These are phyloP conservation scores for Conops quadrifasciatus DNA, from an alignment of 2,888 invertebrate genomes.

Conservation along the genomic window DNA sequence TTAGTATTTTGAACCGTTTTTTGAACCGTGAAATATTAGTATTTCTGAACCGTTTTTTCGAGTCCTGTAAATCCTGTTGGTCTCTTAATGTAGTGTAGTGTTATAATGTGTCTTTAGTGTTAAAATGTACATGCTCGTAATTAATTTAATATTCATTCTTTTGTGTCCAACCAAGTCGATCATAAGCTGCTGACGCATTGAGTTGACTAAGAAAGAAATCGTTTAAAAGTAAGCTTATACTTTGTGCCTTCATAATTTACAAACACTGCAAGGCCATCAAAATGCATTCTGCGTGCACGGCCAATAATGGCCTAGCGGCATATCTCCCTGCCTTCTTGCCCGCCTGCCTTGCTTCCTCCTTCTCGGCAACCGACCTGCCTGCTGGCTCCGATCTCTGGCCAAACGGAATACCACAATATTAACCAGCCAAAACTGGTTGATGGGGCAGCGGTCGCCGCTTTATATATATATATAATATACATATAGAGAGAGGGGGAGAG, in stretches of 20 bases:
- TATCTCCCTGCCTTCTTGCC: too few species aligned
- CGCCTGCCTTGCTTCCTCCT: too few species aligned
- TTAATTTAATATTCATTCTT: not conserved
- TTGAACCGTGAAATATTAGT: too few species aligned
- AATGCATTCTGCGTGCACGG: not conserved
- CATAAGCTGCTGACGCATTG: not conserved
- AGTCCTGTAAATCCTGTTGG: too few species aligned
- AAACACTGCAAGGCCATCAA: conserved; percentile 18
- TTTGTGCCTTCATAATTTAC: not conserved
- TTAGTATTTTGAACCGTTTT: too few species aligned
- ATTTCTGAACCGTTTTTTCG: too few species aligned
- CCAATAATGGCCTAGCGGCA: too few species aligned
- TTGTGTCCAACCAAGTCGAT: too few species aligned
- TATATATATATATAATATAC: too few species aligned
- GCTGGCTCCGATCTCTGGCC: not conserved
- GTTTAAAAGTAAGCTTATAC: not conserved
- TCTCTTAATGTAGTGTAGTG: too few species aligned
- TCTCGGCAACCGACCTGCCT: not conserved
- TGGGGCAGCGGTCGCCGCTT: conserved; percentile 20
- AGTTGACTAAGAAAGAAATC: conserved; percentile 9
- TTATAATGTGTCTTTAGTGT: too few species aligned
- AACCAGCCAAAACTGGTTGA: conserved; percentile 41
- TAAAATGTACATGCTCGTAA: too few species aligned
- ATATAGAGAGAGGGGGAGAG: not conserved
- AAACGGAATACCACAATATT: conserved; percentile 1